phyloP scores from a whole-genome alignment of 2,113 vertebrate genomes.

The Solenodon paradoxus region DNA sequence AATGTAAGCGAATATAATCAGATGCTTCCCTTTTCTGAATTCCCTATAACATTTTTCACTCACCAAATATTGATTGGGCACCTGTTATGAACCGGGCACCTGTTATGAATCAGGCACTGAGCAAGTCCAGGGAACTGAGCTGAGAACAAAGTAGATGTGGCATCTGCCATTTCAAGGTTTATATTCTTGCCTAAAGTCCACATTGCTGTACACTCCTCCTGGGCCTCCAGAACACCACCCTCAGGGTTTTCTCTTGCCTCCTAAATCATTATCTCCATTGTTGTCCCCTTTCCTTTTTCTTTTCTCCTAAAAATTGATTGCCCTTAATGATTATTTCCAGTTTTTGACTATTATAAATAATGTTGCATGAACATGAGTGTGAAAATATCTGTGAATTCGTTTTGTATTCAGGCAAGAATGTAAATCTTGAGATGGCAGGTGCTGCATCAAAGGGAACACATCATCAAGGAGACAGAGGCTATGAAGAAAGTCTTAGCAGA shows the following conservation, averaged over 20 bases:
- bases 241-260: not conserved
- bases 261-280: not conserved
- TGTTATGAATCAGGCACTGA: not conserved
- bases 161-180: not conserved
- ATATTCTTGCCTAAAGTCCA: not conserved
- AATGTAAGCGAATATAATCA: not conserved
- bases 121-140: not conserved
- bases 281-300: not conserved
- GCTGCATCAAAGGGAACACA: too few species aligned
- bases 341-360: too few species aligned
- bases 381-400: too few species aligned
- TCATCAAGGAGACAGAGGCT: too few species aligned
- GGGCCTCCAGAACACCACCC: not conserved
- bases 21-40: not conserved
- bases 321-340: not conserved
- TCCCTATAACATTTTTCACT: conserved; percentile 18
- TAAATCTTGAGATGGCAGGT: too few species aligned
- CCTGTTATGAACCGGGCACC: too few species aligned
- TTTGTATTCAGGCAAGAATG: too few species aligned
- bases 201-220: not conserved
- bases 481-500: too few species aligned
- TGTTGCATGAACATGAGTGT: too few species aligned
- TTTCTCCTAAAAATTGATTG: not conserved
- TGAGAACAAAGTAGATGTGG: not conserved
- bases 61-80: not conserved